Evolutionary conservation across 2,797 vertebrate genomes (phyloP), one percentile per base, ranked within the genome.

Genomic region (Benthosema pterotum): DNA sequence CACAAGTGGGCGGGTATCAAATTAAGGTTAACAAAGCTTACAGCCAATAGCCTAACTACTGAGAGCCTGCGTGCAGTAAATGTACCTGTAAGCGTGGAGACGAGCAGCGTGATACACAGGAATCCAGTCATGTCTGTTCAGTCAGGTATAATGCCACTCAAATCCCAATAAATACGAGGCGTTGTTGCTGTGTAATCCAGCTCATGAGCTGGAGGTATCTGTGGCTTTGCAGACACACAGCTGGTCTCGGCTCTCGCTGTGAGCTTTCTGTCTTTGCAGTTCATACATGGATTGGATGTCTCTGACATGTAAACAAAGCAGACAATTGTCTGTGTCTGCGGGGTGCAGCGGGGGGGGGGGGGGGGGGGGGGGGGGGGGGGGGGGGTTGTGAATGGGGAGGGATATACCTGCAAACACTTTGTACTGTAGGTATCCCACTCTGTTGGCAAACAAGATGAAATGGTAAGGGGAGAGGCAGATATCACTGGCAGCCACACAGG

Each of bases 211-310:
- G 78, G 71, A 67, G 53, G 65, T 61, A 75, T 79, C 54, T 8
- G 53, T 43, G 74, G 79, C 77, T 79, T 79, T 69, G 60, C 61
- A 80, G 67, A 75, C 63, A 46, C 63, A 58, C 75, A 73, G 72
- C 65, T 71, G 60, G 66, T 67, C 63, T 72, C 60, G 62, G 73
- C 67, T 60, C 71, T 67, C 67, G 69, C 65, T 77, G 71, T 47
- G 57, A 70, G 79, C 49, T 57, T n/a, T 78, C 69, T 77, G 74
- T 75, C 46, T 67, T 60, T 60, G 60, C 54, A 60, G 47, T 53
- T 81, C 73, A 79, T 89, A 79, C 64, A 15, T 16, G 63, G 78
- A 83, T 88, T 81, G 22, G 22, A 83, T 89, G 81, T 84, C 84
- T 43, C 15, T 60, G 60, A 77, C 60, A 64, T 22, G 63, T 52